Base-by-base conservation (phyloP, 2,797 vertebrate species). In the Sylvia borin region DNA sequence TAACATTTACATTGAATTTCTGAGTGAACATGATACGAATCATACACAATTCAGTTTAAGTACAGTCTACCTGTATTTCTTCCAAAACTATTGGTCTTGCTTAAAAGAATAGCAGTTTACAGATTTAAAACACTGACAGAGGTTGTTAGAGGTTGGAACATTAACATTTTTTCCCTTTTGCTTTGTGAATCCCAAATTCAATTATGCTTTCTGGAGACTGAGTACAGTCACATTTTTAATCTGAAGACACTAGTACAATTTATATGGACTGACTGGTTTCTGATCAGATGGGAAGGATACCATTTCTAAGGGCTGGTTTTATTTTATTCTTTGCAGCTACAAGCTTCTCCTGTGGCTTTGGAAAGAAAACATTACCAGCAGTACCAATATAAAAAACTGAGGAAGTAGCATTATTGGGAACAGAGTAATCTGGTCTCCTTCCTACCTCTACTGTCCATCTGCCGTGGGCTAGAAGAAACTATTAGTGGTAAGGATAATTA, bases 11-110 rank as follows among this genome's bases (percentile, higher is more conserved):
- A 1, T 16, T 38, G 24, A 58, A 67, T 91, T 96, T 95, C 92
- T 97, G 78, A 93, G 73, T 88, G 67, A 71, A 45, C 34, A 94
- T 67, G 95, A 51, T 73, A 78, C 27, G 15, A 80, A 70, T 53
- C 40, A 81, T 67, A 68, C 20, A 72, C 61, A 91, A 13, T 73
- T 91, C 83, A 82, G 67, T 71, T 89, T 90, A 93, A 94, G 51
- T 54, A 19, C 24, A 11, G 31, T 73, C 29, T 90, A 61, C 58
- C 55, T 88, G 2, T 77, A 75, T 81, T 71, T 25, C 61, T 94
- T 88, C 67, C 62, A 85, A 40, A 90, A 67, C 19, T 45, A 43
- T 26, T 43, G 29, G 58, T 48, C 25, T 79, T 79, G n/a, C 26
- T 74, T 88, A 53, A 88, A 67, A 66, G 24, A 75, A 64, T 10